A percentile compares a stretch with the other conserved stretches of the same genome.
These are phyloP conservation scores for Eueides isabella DNA, from an alignment of 1,140 invertebrate genomes.

Conservation along the genomic window DNA sequence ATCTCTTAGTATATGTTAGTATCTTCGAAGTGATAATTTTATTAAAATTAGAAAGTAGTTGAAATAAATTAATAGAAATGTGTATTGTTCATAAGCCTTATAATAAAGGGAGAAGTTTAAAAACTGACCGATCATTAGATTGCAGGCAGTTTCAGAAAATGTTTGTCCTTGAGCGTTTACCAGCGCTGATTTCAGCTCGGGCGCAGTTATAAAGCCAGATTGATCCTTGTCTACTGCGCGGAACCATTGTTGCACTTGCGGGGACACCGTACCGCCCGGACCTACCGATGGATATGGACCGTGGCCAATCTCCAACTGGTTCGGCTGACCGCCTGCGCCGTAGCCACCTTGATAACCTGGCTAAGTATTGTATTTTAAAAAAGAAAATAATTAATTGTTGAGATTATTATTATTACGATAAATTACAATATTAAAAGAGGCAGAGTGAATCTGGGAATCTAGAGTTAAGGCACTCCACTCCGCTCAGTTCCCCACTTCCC, in stretches of 20 bases:
- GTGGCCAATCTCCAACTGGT: slow-evolving; percentile 68
- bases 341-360: slow-evolving; percentile 50
- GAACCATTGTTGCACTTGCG: slow-evolving; percentile 92
- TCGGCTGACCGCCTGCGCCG: slow-evolving; percentile 47
- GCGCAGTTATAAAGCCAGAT: slow-evolving; percentile 91
- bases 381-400: neutral
- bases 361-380: slow-evolving; percentile 28
- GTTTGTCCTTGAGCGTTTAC: slow-evolving; percentile 93
- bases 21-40: too few relatives aligned
- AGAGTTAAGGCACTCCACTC: too few relatives aligned
- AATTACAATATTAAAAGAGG: too few relatives aligned
- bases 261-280: slow-evolving; percentile 72
- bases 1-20: too few relatives aligned
- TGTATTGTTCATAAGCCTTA: too few relatives aligned
- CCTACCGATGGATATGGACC: slow-evolving; percentile 74
- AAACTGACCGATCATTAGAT: slow-evolving; percentile 92
- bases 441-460: too few relatives aligned
- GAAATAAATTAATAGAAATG: too few relatives aligned
- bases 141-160: slow-evolving; percentile 93
- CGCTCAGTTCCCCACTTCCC: too few relatives aligned
- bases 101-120: neutral
- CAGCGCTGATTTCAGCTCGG: slow-evolving; percentile 91
- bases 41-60: too few relatives aligned
- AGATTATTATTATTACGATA: too few relatives aligned
- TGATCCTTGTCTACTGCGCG: slow-evolving; percentile 90